Percentiles rank a stretch among this genome's conserved stretches.
These are phyloP conservation scores for Apodemus sylvaticus DNA, from an alignment of 2,113 vertebrate genomes.

Conservation along the genomic window DNA sequence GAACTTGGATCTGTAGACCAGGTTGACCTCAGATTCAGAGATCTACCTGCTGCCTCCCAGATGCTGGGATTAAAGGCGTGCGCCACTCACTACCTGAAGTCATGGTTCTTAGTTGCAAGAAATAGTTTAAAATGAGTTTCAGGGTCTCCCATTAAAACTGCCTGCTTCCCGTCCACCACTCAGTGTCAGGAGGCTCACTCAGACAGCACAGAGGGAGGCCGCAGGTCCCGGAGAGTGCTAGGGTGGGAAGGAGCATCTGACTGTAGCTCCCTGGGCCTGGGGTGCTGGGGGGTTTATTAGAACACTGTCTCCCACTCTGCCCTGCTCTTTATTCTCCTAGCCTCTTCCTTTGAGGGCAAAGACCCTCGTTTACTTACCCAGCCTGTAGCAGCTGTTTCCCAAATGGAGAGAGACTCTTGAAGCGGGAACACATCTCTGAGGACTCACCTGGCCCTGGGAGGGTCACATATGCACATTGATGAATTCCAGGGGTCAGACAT, in stretches of 20 bases:
- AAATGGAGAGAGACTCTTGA: neutral
- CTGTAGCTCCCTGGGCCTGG: neutral
- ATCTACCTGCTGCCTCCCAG: neutral
- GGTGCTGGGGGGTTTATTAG: neutral
- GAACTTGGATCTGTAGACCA: neutral
- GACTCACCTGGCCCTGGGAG: neutral
- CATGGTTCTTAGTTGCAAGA: neutral
- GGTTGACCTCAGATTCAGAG: neutral
- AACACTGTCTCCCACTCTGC: neutral
- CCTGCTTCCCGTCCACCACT: neutral
- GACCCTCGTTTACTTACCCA: neutral
- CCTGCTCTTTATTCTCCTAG: neutral
- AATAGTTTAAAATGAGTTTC: neutral
- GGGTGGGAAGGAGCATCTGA: neutral
- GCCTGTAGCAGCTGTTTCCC: neutral
- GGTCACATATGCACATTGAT: neutral
- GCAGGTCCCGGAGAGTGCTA: neutral
- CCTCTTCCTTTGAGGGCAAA: neutral
- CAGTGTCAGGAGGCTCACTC: neutral
- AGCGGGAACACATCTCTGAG: neutral
- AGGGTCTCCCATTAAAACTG: neutral
- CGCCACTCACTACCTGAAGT: neutral
- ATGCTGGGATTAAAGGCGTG: neutral
- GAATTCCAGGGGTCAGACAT: neutral
- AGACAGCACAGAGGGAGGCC: neutral